Percentiles rank a stretch among this genome's conserved stretches.
Evolutionary conservation across 2,797 vertebrate species (phyloP).

Genomic region (Acanthis flammea): DNA sequence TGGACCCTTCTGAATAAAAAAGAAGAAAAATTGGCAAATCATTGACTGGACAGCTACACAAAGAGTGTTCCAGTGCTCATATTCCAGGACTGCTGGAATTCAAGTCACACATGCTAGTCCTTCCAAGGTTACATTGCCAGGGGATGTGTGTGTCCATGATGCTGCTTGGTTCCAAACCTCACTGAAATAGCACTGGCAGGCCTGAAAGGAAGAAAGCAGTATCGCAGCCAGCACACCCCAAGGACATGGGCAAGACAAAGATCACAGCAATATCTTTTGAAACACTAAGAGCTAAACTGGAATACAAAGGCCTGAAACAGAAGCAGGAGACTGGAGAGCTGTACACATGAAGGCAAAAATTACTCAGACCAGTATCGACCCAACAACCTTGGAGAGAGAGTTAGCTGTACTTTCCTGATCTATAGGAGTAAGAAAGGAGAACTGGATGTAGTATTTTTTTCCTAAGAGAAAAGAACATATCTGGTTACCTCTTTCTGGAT

Average conservation of each 20-base stretch:
- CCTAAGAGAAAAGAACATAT: neutral
- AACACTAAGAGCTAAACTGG: neutral
- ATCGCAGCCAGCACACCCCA: neutral
- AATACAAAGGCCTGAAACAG: neutral
- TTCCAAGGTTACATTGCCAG: neutral
- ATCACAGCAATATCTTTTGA: neutral
- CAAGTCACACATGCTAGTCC: neutral
- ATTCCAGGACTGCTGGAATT: neutral
- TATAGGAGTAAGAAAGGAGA: neutral
- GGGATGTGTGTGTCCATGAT: fast-evolving
- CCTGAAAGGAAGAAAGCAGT: neutral
- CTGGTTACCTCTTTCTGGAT: neutral
- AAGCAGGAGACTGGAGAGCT: neutral
- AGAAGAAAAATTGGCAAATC: neutral
- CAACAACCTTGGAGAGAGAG: neutral
- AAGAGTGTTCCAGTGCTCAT: neutral
- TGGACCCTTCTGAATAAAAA: neutral
- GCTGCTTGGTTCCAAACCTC: neutral
- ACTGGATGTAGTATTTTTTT: neutral
- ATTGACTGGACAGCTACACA: neutral
- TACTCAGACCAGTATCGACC: neutral
- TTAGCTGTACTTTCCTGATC: neutral
- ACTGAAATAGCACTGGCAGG: neutral
- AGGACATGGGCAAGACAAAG: neutral
- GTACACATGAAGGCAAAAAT: neutral